Evolutionary conservation across 1,140 invertebrate species (phyloP).

Genomic region (Eumaeus atala): DNA sequence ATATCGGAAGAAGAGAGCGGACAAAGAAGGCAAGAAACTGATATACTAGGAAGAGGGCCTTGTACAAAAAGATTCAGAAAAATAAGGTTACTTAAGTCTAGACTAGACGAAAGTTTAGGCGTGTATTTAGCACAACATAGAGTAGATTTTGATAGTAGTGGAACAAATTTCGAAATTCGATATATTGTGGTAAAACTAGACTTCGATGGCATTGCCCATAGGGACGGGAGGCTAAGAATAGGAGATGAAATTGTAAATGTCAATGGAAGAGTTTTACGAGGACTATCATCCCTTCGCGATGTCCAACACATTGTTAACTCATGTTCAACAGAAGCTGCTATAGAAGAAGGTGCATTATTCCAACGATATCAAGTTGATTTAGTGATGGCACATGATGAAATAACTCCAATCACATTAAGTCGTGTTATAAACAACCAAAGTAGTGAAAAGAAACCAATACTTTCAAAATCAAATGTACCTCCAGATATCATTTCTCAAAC

Average conservation of each 20-base stretch:
- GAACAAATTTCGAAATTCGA: slow-evolving; percentile 77
- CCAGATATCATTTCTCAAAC: slow-evolving; percentile 67
- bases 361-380: slow-evolving; percentile 77
- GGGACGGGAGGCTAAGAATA: slow-evolving; percentile 85
- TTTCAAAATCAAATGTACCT: slow-evolving; percentile 44
- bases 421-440: slow-evolving; percentile 56
- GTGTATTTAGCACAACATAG: slow-evolving; percentile 81
- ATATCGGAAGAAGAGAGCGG: slow-evolving; percentile 23
- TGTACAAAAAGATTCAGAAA: slow-evolving; percentile 75
- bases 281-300: slow-evolving; percentile 80
- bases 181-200: slow-evolving; percentile 90
- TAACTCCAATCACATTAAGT: slow-evolving; percentile 62
- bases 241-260: slow-evolving; percentile 92
- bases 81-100: slow-evolving; percentile 75
- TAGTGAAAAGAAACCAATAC: slow-evolving; percentile 35
- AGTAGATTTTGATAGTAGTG: slow-evolving; percentile 67
- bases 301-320: slow-evolving; percentile 76
- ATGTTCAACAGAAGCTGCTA: slow-evolving; percentile 64
- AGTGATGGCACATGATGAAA: slow-evolving; percentile 77
- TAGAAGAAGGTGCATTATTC: slow-evolving; percentile 59
- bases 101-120: slow-evolving; percentile 80
- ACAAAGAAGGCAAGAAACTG: slow-evolving; percentile 38
- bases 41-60: slow-evolving; percentile 62
- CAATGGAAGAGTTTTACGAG: slow-evolving; percentile 86
- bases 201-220: slow-evolving; percentile 85